Evolutionary conservation across 2,113 vertebrate genomes (phyloP).

Genomic region (Dissostichus mawsoni): DNA sequence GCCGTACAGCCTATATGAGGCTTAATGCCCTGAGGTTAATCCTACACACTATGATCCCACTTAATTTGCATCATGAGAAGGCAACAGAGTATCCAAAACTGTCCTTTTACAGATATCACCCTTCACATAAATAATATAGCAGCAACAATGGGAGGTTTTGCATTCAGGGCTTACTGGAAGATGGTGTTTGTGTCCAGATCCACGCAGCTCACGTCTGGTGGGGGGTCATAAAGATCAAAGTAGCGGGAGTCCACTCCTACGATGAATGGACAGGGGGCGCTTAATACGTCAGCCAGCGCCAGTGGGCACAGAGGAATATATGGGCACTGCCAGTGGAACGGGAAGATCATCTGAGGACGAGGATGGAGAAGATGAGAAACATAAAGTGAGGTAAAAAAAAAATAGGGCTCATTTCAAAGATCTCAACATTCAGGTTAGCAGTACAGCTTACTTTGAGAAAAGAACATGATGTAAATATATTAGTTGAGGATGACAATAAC

Average conservation of each 20-base stretch:
- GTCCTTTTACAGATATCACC: not conserved
- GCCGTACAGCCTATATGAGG: not conserved
- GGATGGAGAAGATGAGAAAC: not conserved
- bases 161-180: slow-evolving; percentile 90
- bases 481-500: not conserved
- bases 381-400: not conserved
- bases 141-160: not conserved
- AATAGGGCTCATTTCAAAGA: not conserved
- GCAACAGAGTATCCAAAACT: not conserved
- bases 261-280: slow-evolving; percentile 97
- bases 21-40: not conserved
- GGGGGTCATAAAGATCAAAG: slow-evolving; percentile 97
- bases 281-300: slow-evolving; percentile 95
- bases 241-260: slow-evolving; percentile 98
- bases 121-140: not conserved
- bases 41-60: not conserved
- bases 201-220: slow-evolving; percentile 96
- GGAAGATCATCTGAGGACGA: slow-evolving; percentile 95
- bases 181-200: slow-evolving; percentile 99
- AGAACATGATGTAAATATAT: not conserved
- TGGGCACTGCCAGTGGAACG: slow-evolving; percentile 98
- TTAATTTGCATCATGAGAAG: not conserved
- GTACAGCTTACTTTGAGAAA: not conserved
- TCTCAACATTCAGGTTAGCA: not conserved
- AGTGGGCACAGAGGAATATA: slow-evolving; percentile 97